Conservation (phyloP, 2,113 vertebrate species). For the Macquaria ambigua region DNA sequence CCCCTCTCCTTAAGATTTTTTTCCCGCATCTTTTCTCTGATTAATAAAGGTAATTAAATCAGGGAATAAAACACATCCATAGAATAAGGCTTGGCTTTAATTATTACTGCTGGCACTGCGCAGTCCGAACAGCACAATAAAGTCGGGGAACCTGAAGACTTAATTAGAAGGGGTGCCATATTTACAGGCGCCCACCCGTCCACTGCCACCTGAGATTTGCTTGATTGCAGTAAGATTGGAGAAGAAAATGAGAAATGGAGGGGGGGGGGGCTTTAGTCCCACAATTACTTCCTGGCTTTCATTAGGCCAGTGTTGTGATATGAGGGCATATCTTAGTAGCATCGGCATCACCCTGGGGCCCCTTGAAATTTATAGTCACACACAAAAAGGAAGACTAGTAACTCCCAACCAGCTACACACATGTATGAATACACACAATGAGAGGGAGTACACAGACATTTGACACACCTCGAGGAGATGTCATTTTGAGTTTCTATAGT, state of each 20-base stretch:
- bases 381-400: constrained; percentile 16
- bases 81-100: constrained; percentile 76
- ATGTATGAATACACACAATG: constrained; percentile 3
- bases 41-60: constrained; percentile 86
- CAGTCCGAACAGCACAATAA: constrained; percentile 78
- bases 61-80: constrained; percentile 76
- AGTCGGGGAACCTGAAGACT: constrained; percentile 78
- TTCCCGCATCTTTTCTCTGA: constrained; percentile 57
- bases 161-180: constrained; percentile 82
- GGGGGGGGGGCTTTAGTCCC: constrained; percentile 38
- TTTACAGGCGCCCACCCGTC: constrained; percentile 72
- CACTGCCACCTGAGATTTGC: constrained; percentile 77
- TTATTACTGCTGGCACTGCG: constrained; percentile 76
- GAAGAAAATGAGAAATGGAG: constrained; percentile 73
- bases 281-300: constrained; percentile 72
- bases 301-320: constrained; percentile 70
- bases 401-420: not conserved
- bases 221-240: constrained; percentile 78
- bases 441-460: not conserved
- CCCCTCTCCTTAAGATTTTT: constrained; percentile 36
- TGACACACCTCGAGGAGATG: constrained; percentile 12
- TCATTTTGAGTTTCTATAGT: constrained; percentile 15
- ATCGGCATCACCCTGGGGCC: constrained; percentile 23
- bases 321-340: constrained; percentile 46
- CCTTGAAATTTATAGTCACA: constrained; percentile 37